These are phyloP conservation scores for Drosophila yakuba DNA, from an alignment of 1,140 invertebrate species.

Conservation along the genomic window DNA sequence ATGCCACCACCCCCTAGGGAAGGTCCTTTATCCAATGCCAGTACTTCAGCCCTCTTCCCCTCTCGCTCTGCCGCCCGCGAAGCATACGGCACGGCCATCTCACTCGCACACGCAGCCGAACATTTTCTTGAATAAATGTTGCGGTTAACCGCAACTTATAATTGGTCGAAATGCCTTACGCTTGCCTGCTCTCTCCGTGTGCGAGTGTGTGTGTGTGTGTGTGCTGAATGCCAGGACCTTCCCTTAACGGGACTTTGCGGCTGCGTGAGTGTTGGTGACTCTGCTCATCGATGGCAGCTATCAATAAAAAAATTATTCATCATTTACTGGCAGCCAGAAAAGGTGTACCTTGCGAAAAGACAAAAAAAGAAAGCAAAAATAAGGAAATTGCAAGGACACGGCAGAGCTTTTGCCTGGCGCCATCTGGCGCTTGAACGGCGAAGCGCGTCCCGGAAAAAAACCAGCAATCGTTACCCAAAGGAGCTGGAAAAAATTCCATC, in stretches of 20 bases:
- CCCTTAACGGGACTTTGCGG: slow-evolving; percentile 36
- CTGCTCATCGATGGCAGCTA: slow-evolving; percentile 38
- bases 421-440: slow-evolving; percentile 46
- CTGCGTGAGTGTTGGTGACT: slow-evolving; percentile 32
- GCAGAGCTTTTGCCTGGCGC: slow-evolving; percentile 66
- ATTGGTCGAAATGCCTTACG: slow-evolving; percentile 84
- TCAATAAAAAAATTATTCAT: slow-evolving; percentile 38
- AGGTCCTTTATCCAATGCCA: slow-evolving; percentile 37
- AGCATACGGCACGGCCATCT: slow-evolving; percentile 39
- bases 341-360: not conserved
- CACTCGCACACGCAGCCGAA: slow-evolving; percentile 58
- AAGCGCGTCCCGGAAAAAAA: slow-evolving; percentile 25
- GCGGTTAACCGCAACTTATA: slow-evolving; percentile 85
- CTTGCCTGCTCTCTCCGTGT: slow-evolving; percentile 39
- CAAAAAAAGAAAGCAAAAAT: not conserved
- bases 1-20: slow-evolving; percentile 9
- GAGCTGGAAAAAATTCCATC: slow-evolving; percentile 30
- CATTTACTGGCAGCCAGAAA: slow-evolving; percentile 1
- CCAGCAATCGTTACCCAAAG: slow-evolving; percentile 16
- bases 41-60: slow-evolving; percentile 21
- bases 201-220: slow-evolving; percentile 2
- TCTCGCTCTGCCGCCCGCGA: slow-evolving; percentile 11
- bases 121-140: slow-evolving; percentile 85
- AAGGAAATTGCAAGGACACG: slow-evolving; percentile 11
- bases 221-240: slow-evolving; percentile 34